A percentile compares a stretch with the other conserved stretches of the same genome.
Evolutionary conservation across 2,797 vertebrate species (phyloP).

Genomic region (Distichodus sexfasciatus): DNA sequence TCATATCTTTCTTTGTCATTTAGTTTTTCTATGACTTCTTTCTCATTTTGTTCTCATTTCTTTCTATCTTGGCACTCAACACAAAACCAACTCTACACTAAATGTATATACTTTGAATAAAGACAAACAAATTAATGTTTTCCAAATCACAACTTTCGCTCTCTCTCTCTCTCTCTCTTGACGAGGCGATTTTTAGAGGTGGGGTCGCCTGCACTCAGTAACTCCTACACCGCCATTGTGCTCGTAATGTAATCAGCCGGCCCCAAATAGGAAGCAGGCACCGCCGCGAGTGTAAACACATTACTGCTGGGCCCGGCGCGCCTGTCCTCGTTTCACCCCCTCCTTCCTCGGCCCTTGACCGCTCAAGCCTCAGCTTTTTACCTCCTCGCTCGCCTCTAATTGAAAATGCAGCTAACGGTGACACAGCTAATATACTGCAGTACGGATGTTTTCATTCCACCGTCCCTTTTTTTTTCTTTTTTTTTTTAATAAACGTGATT

Average conservation of each 20-base stretch:
- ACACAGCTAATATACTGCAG: conserved; percentile 70
- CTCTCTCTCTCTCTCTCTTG: no score
- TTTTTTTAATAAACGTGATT: no score
- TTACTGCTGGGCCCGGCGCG: conserved; percentile 67
- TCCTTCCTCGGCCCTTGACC: conserved; percentile 53
- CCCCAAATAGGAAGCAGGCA: conserved; percentile 75
- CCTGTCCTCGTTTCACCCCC: conserved; percentile 74
- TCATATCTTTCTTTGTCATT: no score
- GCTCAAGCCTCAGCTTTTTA: conserved; percentile 67
- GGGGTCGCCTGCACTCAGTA: conserved; percentile 71
- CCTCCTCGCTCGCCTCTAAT: conserved; percentile 70
- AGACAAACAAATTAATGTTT: no score
- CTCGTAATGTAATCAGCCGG: conserved; percentile 74
- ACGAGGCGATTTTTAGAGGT: no score
- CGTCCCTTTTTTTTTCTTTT: neutral
- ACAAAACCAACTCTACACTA: no score
- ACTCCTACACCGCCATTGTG: conserved; percentile 73
- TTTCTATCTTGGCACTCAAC: no score
- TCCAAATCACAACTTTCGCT: no score
- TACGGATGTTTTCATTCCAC: no score
- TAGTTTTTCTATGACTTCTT: no score
- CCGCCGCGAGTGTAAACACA: conserved; percentile 76
- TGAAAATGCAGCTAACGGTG: conserved; percentile 74
- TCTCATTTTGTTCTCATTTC: no score
- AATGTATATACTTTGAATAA: no score